Percentiles rank a stretch among this genome's conserved stretches.
phyloP scores from a whole-genome alignment of 2,797 vertebrate species.

The Microchirus variegatus region DNA sequence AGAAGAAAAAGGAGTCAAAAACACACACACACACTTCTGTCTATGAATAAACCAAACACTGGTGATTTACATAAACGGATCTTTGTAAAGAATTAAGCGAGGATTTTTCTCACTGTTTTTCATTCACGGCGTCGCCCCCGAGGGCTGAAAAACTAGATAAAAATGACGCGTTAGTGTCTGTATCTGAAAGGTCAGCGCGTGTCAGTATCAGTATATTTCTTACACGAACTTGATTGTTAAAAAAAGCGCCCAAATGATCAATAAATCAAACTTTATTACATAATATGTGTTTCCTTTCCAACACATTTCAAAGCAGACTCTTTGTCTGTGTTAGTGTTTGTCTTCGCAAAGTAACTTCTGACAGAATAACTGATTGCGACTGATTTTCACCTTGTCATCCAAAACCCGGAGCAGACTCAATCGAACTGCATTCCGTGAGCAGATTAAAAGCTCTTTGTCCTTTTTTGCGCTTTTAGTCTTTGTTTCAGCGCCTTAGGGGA shows the following conservation, averaged over 20 bases:
- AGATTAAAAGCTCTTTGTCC: constrained; percentile 19
- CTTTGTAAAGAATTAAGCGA: not conserved
- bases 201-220: not conserved
- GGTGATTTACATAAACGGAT: constrained; percentile 1
- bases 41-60: not conserved
- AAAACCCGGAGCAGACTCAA: constrained; percentile 15
- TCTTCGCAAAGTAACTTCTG: not conserved
- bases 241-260: too few relatives aligned
- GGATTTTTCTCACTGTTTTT: not conserved
- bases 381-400: not conserved
- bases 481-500: constrained; percentile 44
- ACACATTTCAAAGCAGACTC: constrained; percentile 5
- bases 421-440: constrained; percentile 11
- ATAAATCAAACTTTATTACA: too few relatives aligned
- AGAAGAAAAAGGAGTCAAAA: not conserved
- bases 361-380: constrained; percentile 1
- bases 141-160: constrained; percentile 10
- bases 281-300: too few relatives aligned
- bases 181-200: constrained; percentile 8
- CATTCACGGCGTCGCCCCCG: not conserved
- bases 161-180: not conserved
- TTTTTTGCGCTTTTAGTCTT: constrained; percentile 17
- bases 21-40: too few relatives aligned
- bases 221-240: too few relatives aligned
- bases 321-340: constrained; percentile 2